Evolutionary conservation across 2,113 vertebrate genomes (phyloP).

Genomic region (Rostratula benghalensis): DNA sequence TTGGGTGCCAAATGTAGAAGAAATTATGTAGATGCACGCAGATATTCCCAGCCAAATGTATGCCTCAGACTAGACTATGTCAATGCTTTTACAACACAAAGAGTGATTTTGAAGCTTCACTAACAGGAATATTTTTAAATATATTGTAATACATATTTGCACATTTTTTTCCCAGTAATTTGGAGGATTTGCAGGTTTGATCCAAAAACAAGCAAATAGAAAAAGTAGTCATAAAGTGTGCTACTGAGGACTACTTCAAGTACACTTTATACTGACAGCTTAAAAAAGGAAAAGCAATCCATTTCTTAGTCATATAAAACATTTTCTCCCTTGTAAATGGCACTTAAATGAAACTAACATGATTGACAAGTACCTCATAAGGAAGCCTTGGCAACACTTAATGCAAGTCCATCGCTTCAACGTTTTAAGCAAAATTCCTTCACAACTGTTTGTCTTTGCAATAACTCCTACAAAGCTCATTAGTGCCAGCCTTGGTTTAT

Average conservation of each 20-base stretch:
- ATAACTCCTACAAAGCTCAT: conserved; percentile 83
- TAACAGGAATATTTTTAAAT: not conserved
- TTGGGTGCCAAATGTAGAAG: not conserved
- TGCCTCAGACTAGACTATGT: not conserved
- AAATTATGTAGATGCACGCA: not conserved
- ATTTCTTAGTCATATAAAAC: conserved; percentile 21
- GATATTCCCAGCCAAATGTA: not conserved
- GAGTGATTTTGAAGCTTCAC: not conserved
- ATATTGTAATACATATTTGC: not conserved
- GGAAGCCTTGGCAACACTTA: conserved; percentile 72
- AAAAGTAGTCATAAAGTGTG: not conserved
- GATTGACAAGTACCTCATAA: conserved; percentile 72
- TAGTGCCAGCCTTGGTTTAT: conserved; percentile 76
- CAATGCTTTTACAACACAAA: not conserved
- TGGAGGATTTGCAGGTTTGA: not conserved
- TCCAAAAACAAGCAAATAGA: not conserved
- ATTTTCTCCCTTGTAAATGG: conserved; percentile 48
- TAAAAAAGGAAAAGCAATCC: conserved; percentile 43
- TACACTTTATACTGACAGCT: conserved; percentile 5
- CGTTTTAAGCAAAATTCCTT: conserved; percentile 85
- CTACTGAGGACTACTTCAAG: not conserved
- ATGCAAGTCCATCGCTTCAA: conserved; percentile 70
- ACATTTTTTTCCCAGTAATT: not conserved
- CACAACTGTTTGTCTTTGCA: conserved; percentile 85
- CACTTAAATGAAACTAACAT: conserved; percentile 69